Evolutionary conservation across 2,888 invertebrate species (phyloP).

Genomic region (Drosophila setosimentum): DNA sequence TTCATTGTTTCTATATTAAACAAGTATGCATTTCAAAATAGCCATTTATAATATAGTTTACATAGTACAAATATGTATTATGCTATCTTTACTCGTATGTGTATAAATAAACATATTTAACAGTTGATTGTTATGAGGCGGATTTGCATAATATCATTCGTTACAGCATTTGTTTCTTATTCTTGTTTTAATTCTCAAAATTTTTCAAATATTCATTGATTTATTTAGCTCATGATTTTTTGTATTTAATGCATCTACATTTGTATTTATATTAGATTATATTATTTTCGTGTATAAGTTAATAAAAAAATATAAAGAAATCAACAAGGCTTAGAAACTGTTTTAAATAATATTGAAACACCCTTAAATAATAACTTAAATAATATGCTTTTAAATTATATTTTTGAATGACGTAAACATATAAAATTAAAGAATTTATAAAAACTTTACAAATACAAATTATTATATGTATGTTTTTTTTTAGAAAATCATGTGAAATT

Average conservation of each 20-base stretch:
- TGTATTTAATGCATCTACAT: slow-evolving; percentile 52
- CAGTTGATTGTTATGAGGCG: slow-evolving; percentile 82
- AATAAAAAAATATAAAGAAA: slow-evolving; percentile 18
- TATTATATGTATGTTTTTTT: not conserved
- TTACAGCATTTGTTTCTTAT: slow-evolving; percentile 63
- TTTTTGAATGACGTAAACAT: not conserved
- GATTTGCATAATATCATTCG: slow-evolving; percentile 81
- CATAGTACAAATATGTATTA: slow-evolving; percentile 44
- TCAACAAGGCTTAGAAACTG: slow-evolving; percentile 24
- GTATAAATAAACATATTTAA: slow-evolving; percentile 69
- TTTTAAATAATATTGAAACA: not conserved
- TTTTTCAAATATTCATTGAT: slow-evolving; percentile 16
- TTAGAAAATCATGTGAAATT: not conserved
- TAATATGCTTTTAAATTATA: slow-evolving; percentile 5
- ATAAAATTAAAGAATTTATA: slow-evolving; percentile 17
- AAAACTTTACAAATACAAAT: not conserved
- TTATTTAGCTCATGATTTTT: slow-evolving; percentile 29
- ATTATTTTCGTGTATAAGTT: slow-evolving; percentile 7
- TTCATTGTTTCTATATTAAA: slow-evolving; percentile 37
- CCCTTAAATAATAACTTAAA: not conserved
- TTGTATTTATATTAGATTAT: slow-evolving; percentile 19
- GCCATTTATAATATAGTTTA: slow-evolving; percentile 41
- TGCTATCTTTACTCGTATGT: slow-evolving; percentile 49
- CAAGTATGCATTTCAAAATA: slow-evolving; percentile 54
- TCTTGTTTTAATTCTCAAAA: not conserved